These are phyloP conservation scores for Chrysolina haemoptera DNA, from an alignment of 2,888 invertebrate genomes.

Conservation along the genomic window DNA sequence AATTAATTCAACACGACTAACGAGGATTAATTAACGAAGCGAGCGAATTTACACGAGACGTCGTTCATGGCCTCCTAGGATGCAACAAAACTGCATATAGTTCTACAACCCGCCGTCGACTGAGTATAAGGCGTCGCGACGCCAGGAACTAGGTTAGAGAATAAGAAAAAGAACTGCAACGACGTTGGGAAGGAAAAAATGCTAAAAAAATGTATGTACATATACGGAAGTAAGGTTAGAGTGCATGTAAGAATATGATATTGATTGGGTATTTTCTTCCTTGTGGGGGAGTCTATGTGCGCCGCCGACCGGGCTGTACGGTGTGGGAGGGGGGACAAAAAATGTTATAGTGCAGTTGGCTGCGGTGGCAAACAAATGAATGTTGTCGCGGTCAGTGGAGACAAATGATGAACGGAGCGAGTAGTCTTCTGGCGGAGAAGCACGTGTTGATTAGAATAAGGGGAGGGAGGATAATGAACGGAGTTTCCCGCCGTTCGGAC, in stretches of 20 bases:
- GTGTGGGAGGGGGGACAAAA: conserved; percentile 50
- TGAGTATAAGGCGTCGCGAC: conserved; percentile 65
- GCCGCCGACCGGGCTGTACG: conserved; percentile 48
- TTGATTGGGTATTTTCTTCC: conserved; percentile 70
- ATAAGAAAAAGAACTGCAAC: conserved; percentile 67
- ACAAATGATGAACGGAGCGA: conserved; percentile 49
- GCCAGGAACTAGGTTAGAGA: conserved; percentile 70
- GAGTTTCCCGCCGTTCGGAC: conserved; percentile 35
- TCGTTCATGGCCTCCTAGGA: conserved; percentile 46
- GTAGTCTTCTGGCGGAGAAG: conserved; percentile 32
- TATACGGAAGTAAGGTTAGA: conserved; percentile 71
- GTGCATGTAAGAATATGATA: conserved; percentile 67
- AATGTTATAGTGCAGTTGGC: conserved; percentile 53
- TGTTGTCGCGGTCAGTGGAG: conserved; percentile 55
- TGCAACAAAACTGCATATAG: conserved; percentile 64
- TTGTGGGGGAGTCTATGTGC: conserved; percentile 56
- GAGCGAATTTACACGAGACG: conserved; percentile 42
- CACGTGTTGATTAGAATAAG: conserved; percentile 52
- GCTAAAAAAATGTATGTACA: conserved; percentile 70
- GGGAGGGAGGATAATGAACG: conserved; percentile 43
- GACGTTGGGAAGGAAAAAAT: conserved; percentile 63
- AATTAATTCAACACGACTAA: conserved; percentile 58
- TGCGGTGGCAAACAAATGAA: conserved; percentile 54
- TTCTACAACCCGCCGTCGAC: conserved; percentile 67
- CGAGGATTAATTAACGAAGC: conserved; percentile 49